phyloP scores from a whole-genome alignment of 1,140 invertebrate genomes.

The Pentalonia nigronervosa region DNA sequence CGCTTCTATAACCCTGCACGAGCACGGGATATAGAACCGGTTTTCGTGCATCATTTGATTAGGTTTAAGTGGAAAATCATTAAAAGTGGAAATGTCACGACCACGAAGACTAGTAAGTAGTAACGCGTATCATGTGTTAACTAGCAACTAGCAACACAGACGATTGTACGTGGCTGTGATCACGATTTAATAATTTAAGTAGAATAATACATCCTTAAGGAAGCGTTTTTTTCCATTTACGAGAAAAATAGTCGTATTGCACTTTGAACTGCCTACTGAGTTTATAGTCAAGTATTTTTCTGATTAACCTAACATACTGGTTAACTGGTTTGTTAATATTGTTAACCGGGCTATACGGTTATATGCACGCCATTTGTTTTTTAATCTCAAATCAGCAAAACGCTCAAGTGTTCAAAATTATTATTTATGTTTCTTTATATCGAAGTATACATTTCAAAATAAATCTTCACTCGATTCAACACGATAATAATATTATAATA shows the following conservation, averaged over 20 bases:
- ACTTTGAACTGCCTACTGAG: neutral
- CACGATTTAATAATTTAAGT: neutral
- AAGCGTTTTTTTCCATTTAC: neutral
- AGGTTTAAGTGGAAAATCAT: neutral
- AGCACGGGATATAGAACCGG: neutral
- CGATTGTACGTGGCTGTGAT: neutral
- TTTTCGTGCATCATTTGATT: neutral
- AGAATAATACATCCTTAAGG: neutral
- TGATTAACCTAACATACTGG: neutral
- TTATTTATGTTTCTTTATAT: neutral
- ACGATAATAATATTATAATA: neutral
- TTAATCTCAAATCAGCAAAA: neutral
- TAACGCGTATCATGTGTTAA: neutral
- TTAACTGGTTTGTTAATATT: neutral
- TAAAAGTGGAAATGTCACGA: slow-evolving; percentile 33
- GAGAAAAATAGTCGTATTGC: neutral
- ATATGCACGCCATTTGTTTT: neutral
- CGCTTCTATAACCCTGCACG: neutral
- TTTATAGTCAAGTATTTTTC: neutral
- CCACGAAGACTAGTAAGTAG: neutral
- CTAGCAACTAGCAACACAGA: neutral
- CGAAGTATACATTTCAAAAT: neutral
- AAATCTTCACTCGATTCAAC: neutral
- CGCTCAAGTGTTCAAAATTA: neutral
- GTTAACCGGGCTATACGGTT: neutral